Evolutionary conservation across 2,113 vertebrate species (phyloP).

Genomic region (Mellivora capensis): DNA sequence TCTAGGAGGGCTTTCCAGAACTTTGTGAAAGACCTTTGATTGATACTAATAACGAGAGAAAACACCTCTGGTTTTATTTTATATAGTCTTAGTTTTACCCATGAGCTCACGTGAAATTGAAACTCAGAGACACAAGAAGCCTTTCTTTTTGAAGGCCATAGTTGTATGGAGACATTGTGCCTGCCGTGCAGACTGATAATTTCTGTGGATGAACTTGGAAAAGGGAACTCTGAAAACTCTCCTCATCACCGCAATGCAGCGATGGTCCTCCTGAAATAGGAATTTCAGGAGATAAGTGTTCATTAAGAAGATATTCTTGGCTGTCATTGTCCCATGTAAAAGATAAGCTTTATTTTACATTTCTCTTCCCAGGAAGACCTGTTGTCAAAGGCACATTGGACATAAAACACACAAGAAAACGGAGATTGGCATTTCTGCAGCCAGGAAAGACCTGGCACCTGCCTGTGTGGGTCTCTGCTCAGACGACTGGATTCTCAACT

Average conservation of each 20-base stretch:
- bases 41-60: not conserved
- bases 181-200: not conserved
- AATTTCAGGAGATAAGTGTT: not conserved
- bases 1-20: not conserved
- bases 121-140: not conserved
- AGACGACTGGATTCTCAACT: not conserved
- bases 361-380: not conserved
- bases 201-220: not conserved
- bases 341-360: not conserved
- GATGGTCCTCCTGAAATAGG: not conserved
- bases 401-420: not conserved
- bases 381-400: not conserved
- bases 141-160: not conserved
- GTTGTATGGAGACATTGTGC: not conserved
- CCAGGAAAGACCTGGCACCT: not conserved
- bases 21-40: not conserved
- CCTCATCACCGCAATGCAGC: not conserved
- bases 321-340: not conserved
- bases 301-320: not conserved
- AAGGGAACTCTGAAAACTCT: not conserved
- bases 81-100: not conserved
- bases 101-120: not conserved
- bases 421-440: not conserved
- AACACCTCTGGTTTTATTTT: slow-evolving; percentile 7
- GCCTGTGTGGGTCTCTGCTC: not conserved